Conservation (phyloP, 2,888 invertebrate genomes). For the Plusia festucae region DNA sequence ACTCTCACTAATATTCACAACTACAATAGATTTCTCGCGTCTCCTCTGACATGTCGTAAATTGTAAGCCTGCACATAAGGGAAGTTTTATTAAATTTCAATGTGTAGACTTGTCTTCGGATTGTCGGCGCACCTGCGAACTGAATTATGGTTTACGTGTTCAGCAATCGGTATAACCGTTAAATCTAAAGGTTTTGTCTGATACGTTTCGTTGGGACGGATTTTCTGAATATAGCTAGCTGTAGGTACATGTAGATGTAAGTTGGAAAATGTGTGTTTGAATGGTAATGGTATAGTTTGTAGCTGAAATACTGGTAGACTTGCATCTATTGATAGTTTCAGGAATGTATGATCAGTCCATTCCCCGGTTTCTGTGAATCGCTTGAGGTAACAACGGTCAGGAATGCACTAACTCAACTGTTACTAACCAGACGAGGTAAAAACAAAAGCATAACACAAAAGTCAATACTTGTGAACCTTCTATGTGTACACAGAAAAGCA, state of each 20-base stretch:
- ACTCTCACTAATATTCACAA: conserved; percentile 43
- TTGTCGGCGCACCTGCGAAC: conserved; percentile 81
- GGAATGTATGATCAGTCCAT: background rate
- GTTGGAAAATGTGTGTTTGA: background rate
- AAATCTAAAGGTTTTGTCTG: conserved; percentile 56
- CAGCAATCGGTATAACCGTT: conserved; percentile 64
- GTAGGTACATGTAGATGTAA: background rate
- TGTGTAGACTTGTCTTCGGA: conserved; percentile 76
- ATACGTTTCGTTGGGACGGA: conserved; percentile 22
- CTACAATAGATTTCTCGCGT: conserved; percentile 53
- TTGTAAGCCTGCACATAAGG: conserved; percentile 60
- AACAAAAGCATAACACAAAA: background rate
- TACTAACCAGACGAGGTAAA: background rate
- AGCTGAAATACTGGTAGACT: background rate
- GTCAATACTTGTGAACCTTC: background rate
- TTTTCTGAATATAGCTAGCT: conserved; percentile 17
- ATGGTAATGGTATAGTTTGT: background rate
- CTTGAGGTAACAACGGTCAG: background rate
- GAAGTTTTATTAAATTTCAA: conserved; percentile 83
- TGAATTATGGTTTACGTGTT: conserved; percentile 80
- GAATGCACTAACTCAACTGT: no score
- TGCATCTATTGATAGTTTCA: background rate
- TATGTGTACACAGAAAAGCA: background rate
- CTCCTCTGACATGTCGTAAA: conserved; percentile 59
- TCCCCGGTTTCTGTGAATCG: background rate